Base-by-base conservation (phyloP, 2,888 invertebrate genomes). In the Andrena dorsata region DNA sequence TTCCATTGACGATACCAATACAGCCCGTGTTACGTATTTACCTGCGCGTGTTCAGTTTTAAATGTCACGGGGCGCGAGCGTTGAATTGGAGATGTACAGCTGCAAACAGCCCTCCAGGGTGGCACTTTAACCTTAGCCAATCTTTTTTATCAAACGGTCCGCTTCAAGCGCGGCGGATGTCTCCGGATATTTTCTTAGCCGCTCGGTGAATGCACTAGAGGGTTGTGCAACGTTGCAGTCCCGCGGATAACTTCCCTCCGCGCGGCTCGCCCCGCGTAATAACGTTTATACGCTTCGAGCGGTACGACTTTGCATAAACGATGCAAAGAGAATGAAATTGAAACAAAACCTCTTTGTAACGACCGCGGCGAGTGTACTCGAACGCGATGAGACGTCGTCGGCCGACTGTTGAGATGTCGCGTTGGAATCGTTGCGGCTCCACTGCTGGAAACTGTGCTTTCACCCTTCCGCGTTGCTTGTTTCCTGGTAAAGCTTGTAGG, bases 101-200 rank as follows among this genome's bases (percentile, higher is more conserved):
- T 20, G 49, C 35, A 51, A 51, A 72, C 49, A 51, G 49, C n/a
- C 32, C 47, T 49, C 49, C 20, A 7, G 65, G 64, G 63, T 10
- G n/a, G 26, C 32, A 41, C 16, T 65, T 72, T 63, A 35, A 49
- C 26, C 58, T 47, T 28, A 49, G 20, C 23, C 41, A 41, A 68
- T 73, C 32, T 71, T 41, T 41, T 72, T 76, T 80, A 84, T 84
- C 84, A 83, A 82, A 47, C n/a, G 49, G 23, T 28, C 26, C 56
- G 64, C 32, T 84, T 72, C 60, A 77, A 70, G 75, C 56, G 75
- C 49, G 23, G 51, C 68, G 64, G 69, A 53, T 82, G 74, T 47
- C 74, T 56, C 61, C 56, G 60, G 75, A 69, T 77, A 65, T 65
- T 82, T 80, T 61, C 74, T 72, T 66, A 23, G 70, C 35, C 51